These are phyloP conservation scores for Melanotaenia boesemani DNA, from an alignment of 2,797 vertebrate genomes.

Conservation along the genomic window DNA sequence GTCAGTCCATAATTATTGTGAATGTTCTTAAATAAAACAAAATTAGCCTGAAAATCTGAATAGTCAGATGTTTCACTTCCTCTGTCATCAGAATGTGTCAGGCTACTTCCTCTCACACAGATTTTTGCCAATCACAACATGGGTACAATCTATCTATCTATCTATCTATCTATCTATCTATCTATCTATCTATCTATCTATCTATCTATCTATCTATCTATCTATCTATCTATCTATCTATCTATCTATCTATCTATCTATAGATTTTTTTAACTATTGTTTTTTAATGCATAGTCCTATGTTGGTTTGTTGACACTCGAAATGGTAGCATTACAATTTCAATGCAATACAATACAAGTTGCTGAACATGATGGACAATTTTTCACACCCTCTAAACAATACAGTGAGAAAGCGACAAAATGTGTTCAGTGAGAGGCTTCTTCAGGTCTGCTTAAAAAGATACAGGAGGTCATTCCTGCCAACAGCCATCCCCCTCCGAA, in stretches of 20 bases:
- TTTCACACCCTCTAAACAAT: neutral
- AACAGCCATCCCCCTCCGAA: neutral
- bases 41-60: neutral
- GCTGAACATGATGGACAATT: neutral
- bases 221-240: too few relatives aligned
- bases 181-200: too few relatives aligned
- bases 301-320: too few relatives aligned
- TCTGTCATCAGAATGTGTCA: neutral
- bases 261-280: too few relatives aligned
- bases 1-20: neutral
- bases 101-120: neutral
- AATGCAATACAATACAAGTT: neutral
- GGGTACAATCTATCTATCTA: too few relatives aligned
- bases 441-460: neutral
- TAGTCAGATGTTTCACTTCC: slow-evolving; percentile 2
- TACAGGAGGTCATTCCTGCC: neutral
- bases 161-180: too few relatives aligned
- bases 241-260: too few relatives aligned
- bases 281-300: too few relatives aligned
- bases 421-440: neutral
- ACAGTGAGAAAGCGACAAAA: too few relatives aligned
- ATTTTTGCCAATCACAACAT: neutral
- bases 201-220: too few relatives aligned
- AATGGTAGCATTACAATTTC: too few relatives aligned
- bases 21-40: neutral